These are phyloP conservation scores for Drosophila leonis DNA, from an alignment of 2,888 invertebrate species.

Conservation along the genomic window DNA sequence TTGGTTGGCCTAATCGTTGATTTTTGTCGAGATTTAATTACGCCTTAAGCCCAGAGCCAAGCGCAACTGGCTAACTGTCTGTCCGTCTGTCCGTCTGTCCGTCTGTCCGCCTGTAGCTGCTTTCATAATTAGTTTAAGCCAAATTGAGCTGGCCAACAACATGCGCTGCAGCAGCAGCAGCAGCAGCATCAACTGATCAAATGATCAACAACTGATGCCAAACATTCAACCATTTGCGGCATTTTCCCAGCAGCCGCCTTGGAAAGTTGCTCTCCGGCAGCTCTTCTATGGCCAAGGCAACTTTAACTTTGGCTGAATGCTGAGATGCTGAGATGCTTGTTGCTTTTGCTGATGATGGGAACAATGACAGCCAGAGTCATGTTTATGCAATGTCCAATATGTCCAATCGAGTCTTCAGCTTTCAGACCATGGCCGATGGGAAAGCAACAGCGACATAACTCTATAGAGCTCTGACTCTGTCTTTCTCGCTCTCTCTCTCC, in stretches of 20 bases:
- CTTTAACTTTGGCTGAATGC: conserved; percentile 30
- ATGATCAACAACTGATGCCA: conserved; percentile 43
- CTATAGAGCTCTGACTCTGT: background rate
- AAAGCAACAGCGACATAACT: conserved; percentile 49
- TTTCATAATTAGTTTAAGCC: conserved; percentile 74
- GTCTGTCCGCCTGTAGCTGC: conserved; percentile 28
- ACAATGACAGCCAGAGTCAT: conserved; percentile 64
- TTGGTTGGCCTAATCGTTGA: conserved; percentile 53
- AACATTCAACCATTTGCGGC: conserved; percentile 66
- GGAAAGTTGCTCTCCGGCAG: conserved; percentile 58
- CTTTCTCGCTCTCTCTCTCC: background rate
- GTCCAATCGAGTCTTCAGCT: conserved; percentile 53
- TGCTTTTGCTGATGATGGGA: conserved; percentile 52
- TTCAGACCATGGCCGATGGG: conserved; percentile 49
- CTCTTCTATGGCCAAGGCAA: conserved; percentile 58
- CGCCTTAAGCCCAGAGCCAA: conserved; percentile 34
- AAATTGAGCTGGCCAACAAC: conserved; percentile 50
- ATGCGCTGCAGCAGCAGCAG: conserved; percentile 10
- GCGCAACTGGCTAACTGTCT: conserved; percentile 6
- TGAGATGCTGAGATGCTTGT: conserved; percentile 1
- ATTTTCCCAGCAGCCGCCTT: conserved; percentile 70
- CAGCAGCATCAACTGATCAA: conserved; percentile 20
- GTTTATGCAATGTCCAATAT: conserved; percentile 72
- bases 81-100: background rate
- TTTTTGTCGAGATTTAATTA: conserved; percentile 54